Conservation (phyloP, 2,797 vertebrate species). For the Schizopygopsis pylzovi region DNA sequence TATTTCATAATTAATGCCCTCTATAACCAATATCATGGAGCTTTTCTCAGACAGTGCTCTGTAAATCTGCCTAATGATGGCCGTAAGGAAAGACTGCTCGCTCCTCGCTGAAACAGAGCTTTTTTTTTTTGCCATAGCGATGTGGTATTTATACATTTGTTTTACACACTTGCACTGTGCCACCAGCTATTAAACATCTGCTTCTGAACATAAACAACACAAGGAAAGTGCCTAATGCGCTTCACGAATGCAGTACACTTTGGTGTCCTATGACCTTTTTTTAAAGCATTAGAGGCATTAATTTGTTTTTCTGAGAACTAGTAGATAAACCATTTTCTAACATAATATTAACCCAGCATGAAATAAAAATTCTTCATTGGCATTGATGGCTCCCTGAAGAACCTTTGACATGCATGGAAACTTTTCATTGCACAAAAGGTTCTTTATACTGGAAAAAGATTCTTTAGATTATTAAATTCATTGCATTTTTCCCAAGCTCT, state of each 20-base stretch:
- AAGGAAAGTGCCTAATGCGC: conserved; percentile 36
- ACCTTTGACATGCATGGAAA: background rate
- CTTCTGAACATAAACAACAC: conserved; percentile 45
- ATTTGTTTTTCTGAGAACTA: background rate
- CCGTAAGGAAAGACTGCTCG: conserved; percentile 48
- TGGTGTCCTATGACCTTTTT: background rate
- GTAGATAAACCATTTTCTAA: background rate
- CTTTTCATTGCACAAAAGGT: background rate
- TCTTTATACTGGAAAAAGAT: background rate
- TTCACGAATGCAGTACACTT: background rate
- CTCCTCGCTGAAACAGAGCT: conserved; percentile 30
- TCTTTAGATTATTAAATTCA: background rate
- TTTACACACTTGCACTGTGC: conserved; percentile 57
- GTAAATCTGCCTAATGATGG: conserved; percentile 65
- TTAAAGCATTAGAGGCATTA: conserved; percentile 12
- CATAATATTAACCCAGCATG: background rate
- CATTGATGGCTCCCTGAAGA: background rate
- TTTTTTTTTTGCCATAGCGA: conserved; percentile 34
- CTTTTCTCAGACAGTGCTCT: conserved; percentile 45
- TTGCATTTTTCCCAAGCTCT: conserved; percentile 18
- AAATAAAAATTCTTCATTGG: background rate
- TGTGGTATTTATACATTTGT: conserved; percentile 73
- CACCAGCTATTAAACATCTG: conserved; percentile 58
- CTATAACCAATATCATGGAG: conserved; percentile 60
- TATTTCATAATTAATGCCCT: conserved; percentile 67